Evolutionary conservation across 2,888 invertebrate species (phyloP), one percentile per base, ranked within the genome.

Genomic region (Drosophila basisetae): DNA sequence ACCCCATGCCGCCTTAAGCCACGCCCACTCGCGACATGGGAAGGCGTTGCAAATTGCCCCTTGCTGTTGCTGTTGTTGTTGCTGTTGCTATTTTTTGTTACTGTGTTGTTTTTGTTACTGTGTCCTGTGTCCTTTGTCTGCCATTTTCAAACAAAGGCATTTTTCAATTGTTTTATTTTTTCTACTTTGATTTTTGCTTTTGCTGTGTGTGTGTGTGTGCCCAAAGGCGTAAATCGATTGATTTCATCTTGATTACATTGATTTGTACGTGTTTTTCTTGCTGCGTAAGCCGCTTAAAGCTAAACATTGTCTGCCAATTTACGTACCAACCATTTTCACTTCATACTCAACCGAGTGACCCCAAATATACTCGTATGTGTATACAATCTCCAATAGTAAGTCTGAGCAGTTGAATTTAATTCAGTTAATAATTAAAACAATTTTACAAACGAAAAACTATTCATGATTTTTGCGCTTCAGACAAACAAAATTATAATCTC

Each of bases 161-260:
- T 87, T 86, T 86, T 83, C 86, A 90, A 90, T 89, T 90, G 85
- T 83, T 71, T 58, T 79, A 78, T 71, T 71, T 53, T 50, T 49
- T 61, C 55, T 64, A 63, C 76, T 76, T 77, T 77, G 67, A 77
- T 80, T 73, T 69, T 71, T 28, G 11, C 18, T 28, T 31, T 39
- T 41, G 31, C 41, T 41, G 13, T 28, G 37, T 47, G 47, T 50
- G 65, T 52, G 35, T 43, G 61, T 65, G 50, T 61, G 70, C 67
- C 67, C 37, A 62, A 76, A 76, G 76, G 81, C 73, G 73, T 73
- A 72, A 82, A 82, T 82, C 80, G 78, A 80, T 80, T 85, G 89
- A 83, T 84, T 84, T 82, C 78, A 85, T 73, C 85, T 83, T 88
- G 83, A 88, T 86, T 89, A 83, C 86, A 81, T 89, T 84, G 89